These are phyloP conservation scores for Aleiodes sp. DNA, from an alignment of 1,140 invertebrate species.

Conservation along the genomic window DNA sequence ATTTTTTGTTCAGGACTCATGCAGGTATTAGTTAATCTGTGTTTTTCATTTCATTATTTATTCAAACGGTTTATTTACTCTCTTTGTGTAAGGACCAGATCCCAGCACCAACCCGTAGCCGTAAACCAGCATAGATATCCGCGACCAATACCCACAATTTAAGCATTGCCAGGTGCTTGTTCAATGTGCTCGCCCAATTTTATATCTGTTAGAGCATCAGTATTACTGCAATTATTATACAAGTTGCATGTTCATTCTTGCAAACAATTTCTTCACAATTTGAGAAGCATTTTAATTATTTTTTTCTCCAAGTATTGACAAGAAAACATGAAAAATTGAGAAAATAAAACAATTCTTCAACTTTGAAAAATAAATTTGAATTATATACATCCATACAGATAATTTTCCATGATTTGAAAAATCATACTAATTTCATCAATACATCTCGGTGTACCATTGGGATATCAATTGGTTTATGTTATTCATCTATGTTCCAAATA, in stretches of 20 bases:
- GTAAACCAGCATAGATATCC: conserved; percentile 60
- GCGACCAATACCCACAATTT: conserved; percentile 60
- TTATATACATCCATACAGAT: conserved; percentile 18
- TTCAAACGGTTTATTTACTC: conserved; percentile 32
- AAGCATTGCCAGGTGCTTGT: conserved; percentile 64
- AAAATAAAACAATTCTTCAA: background rate
- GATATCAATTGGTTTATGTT: too few species aligned
- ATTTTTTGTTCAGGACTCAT: conserved; percentile 49
- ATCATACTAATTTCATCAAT: too few species aligned
- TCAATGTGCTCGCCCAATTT: conserved; percentile 48
- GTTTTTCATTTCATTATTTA: conserved; percentile 31
- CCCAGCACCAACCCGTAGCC: conserved; percentile 65
- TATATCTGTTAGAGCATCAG: background rate
- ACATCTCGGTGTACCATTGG: too few species aligned
- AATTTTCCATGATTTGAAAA: too few species aligned
- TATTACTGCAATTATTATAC: background rate
- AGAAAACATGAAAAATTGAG: background rate
- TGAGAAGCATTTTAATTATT: too few species aligned
- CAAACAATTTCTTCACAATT: background rate
- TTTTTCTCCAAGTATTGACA: background rate
- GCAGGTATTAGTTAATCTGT: conserved; percentile 59
- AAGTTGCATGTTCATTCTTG: too few species aligned
- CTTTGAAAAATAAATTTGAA: background rate
- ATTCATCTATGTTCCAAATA: too few species aligned
- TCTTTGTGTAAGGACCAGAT: conserved; percentile 48